Conservation (phyloP, 2,888 invertebrate species). For the Pilophorus perplexus region DNA sequence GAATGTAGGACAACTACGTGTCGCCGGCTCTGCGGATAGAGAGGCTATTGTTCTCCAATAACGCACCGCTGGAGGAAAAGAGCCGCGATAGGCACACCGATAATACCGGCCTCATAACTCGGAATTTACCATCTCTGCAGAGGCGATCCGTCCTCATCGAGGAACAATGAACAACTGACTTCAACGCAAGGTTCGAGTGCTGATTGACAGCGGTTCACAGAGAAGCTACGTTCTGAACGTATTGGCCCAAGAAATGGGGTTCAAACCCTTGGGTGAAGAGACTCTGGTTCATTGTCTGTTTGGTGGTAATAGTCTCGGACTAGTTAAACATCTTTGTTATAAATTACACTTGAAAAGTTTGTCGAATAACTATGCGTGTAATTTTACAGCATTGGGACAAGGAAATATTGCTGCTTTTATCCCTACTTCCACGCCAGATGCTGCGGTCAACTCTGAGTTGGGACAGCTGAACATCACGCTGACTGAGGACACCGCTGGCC, state of each 20-base stretch:
- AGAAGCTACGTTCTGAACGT: slow-evolving; percentile 4
- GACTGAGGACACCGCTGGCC: neutral
- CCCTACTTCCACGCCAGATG: neutral
- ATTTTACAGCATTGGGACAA: slow-evolving; percentile 1
- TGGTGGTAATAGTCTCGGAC: slow-evolving; percentile 1
- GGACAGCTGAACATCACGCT: neutral
- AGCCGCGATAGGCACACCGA: too few species aligned
- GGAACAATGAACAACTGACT: too few species aligned
- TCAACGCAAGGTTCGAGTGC: too few species aligned
- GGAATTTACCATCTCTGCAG: too few species aligned
- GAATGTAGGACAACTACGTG: too few species aligned
- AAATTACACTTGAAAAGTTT: neutral
- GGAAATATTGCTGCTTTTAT: slow-evolving; percentile 7
- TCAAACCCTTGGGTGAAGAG: neutral
- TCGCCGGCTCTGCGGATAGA: too few species aligned
- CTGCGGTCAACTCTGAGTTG: neutral
- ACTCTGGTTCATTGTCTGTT: slow-evolving; percentile 22
- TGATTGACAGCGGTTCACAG: slow-evolving; percentile 6
- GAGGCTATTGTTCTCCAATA: too few species aligned
- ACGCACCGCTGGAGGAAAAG: too few species aligned
- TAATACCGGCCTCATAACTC: too few species aligned
- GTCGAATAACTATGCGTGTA: neutral
- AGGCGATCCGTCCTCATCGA: too few species aligned
- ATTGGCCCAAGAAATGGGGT: neutral
- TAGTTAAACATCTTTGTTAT: neutral